These are phyloP conservation scores for Aphelenchoides besseyi DNA, from an alignment of 1,140 invertebrate species.

Conservation along the genomic window DNA sequence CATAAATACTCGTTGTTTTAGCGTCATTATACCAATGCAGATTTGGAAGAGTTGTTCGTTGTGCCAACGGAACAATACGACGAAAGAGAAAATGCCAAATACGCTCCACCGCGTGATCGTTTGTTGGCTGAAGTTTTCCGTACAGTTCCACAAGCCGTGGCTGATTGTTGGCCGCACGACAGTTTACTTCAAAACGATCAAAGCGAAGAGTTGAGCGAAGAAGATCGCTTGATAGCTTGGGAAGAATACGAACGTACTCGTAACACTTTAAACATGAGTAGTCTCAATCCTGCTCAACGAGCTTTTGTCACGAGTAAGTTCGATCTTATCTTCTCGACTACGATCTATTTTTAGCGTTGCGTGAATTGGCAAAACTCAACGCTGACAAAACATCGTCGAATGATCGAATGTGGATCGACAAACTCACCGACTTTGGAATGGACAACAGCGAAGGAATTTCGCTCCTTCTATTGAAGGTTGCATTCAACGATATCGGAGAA, in stretches of 20 bases:
- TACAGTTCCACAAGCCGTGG: neutral
- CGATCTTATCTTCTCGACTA: no score
- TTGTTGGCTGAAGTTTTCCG: neutral
- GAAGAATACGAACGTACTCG: neutral
- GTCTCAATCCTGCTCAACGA: no score
- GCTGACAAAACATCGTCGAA: no score
- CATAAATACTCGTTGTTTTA: neutral
- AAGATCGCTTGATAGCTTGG: neutral
- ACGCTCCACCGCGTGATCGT: neutral
- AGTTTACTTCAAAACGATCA: neutral
- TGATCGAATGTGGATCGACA: no score
- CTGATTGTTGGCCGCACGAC: neutral
- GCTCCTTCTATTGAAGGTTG: no score
- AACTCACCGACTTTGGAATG: no score
- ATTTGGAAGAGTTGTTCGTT: neutral
- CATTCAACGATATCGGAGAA: no score
- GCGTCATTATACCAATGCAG: constrained; percentile 7
- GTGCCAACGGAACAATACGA: neutral
- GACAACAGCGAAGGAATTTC: no score
- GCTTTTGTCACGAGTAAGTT: no score
- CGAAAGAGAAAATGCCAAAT: neutral
- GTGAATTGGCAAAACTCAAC: no score
- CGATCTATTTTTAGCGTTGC: no score
- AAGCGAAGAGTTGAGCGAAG: neutral
- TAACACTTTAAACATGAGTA: no score